These are phyloP conservation scores for Sphaeridia pumilis DNA, from an alignment of 2,888 invertebrate genomes.

Conservation along the genomic window DNA sequence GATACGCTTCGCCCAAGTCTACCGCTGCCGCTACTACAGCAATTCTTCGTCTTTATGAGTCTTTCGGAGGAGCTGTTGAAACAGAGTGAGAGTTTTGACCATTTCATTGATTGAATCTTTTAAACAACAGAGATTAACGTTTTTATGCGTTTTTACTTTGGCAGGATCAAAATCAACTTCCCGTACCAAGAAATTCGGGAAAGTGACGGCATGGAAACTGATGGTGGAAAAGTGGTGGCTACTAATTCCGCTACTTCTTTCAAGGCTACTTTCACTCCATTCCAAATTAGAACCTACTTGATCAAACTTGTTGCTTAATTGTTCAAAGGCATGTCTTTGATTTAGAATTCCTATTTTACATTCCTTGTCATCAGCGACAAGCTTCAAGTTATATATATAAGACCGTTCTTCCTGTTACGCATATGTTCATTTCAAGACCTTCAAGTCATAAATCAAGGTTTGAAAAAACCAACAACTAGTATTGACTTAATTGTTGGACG, in stretches of 20 bases:
- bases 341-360: no score
- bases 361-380: no score
- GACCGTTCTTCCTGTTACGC: no score
- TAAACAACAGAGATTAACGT: not conserved
- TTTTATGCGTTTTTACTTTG: not conserved
- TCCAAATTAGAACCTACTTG: constrained; percentile 26
- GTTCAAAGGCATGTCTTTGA: no score
- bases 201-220: constrained; percentile 28
- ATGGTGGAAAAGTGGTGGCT: not conserved
- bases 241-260: constrained; percentile 12
- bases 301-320: no score
- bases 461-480: no score
- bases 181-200: constrained; percentile 11
- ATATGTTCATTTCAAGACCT: no score
- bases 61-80: constrained; percentile 24
- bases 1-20: constrained; percentile 12
- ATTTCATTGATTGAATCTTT: not conserved
- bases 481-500: no score
- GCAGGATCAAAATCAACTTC: not conserved
- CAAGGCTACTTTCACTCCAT: constrained; percentile 20
- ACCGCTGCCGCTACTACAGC: not conserved
- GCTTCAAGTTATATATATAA: no score
- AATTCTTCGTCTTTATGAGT: constrained; percentile 24
- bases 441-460: no score
- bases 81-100: no score